Evolutionary conservation across 1,140 invertebrate species (phyloP).

Genomic region (Apocrypta bakeri): DNA sequence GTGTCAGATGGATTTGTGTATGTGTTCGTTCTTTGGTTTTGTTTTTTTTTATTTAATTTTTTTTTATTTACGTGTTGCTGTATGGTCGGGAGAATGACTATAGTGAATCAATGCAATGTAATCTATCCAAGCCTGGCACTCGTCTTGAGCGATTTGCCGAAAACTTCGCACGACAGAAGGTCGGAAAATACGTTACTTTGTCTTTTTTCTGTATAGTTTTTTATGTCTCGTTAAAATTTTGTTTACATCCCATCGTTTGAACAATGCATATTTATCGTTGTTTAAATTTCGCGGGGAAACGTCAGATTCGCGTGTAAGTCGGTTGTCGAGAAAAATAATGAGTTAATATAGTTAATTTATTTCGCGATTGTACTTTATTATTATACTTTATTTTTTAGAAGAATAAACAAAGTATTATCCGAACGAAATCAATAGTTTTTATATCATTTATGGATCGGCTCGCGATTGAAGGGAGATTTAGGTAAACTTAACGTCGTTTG

Average conservation of each 20-base stretch:
- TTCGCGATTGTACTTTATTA: background rate
- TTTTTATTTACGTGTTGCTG: slow-evolving; percentile 1
- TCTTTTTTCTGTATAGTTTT: slow-evolving; percentile 5
- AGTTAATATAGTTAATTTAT: background rate
- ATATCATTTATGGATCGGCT: slow-evolving; percentile 8
- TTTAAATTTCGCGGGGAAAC: slow-evolving; percentile 3
- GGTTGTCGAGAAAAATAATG: background rate
- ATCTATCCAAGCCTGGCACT: slow-evolving; percentile 49
- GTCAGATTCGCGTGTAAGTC: background rate
- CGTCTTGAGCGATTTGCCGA: slow-evolving; percentile 42
- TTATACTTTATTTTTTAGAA: background rate
- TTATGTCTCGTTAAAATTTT: background rate
- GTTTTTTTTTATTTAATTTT: background rate
- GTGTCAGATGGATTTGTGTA: background rate
- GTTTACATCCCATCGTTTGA: slow-evolving; percentile 51
- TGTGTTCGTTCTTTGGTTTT: background rate
- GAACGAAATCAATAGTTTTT: slow-evolving; percentile 19
- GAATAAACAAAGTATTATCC: slow-evolving; percentile 13
- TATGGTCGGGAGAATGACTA: slow-evolving; percentile 35
- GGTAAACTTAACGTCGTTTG: slow-evolving; percentile 32
- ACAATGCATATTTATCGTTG: slow-evolving; percentile 29
- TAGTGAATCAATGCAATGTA: slow-evolving; percentile 47
- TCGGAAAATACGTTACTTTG: slow-evolving; percentile 10
- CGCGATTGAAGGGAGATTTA: slow-evolving; percentile 15
- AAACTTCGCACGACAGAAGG: slow-evolving; percentile 40